Evolutionary conservation across 1,140 invertebrate genomes (phyloP), one percentile per base, ranked within the genome.

Genomic region (Heterodera schachtii): DNA sequence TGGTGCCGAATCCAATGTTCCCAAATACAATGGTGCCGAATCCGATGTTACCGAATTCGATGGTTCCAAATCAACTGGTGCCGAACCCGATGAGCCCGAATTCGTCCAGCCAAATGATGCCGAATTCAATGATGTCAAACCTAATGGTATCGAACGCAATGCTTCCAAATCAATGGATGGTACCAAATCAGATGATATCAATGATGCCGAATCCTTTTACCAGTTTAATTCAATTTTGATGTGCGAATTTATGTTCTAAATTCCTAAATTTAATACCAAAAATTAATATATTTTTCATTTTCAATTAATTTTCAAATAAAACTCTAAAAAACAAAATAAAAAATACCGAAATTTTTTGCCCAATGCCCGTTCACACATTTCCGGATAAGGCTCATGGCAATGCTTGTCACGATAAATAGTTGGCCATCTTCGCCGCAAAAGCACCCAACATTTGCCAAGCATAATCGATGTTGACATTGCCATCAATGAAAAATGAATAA

Each of bases 401-500:
- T 91, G 89, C 66, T 88, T 90, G 1, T 76, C 47, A 84, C 91
- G 88, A 88, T 93, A 92, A 80, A 93, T 91, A 0, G 92, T 91
- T 44, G 92, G 92, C 87, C 92, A 93, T 3, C 93, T 87, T 69
- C 93, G 92, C 87, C 94, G 93, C 43, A 94, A 84, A n/a, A 94
- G 93, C 47, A 92, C 90, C 94, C 94, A 94, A 87, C 93, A 93
- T 64, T 92, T 91, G 0, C 93, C 93, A 0, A 94, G 90, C 43
- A 90, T 83, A n/a, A 89, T 83, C 75, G 19, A 75, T 73, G n/a
- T 80, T 70, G 43, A 83, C 52, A 13, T 67, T 16, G 43, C 75
- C 70, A 47, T 71, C 52, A 41, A 84, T 46, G n/a, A 78, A 44
- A 7, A 77, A 71, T 31, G 31, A 88, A 49, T 31, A 83, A 76